Base-by-base conservation (phyloP, 1,140 invertebrate genomes). In the Drosophila nigromelanica region DNA sequence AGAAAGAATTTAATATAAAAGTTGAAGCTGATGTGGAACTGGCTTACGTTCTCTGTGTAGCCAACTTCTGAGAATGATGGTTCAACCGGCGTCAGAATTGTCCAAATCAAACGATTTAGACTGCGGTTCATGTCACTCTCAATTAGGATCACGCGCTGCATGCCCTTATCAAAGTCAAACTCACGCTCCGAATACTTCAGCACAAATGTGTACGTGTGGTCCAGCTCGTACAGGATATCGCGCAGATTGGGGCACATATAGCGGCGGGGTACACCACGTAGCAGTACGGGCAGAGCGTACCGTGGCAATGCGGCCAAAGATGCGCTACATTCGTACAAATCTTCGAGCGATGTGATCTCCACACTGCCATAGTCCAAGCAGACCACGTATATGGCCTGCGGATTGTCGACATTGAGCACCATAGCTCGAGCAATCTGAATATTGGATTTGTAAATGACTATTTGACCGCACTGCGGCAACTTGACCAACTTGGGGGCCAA, bases 361-460 rank as follows among this genome's bases (percentile, higher is more conserved):
- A 91, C 48, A 52, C 75, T 91, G 0, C 90, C 90, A 54, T 56
- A 91, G 42, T 91, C 90, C 0, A 91, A 66, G 45, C 73, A 90
- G 11, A 82, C 73, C 14, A 91, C 61, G 54, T 74, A 81, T 7
- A 91, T 86, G 24, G 47, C 51, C 0, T 73, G 24, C 0, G 54
- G 40, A 61, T 89, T 48, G 3, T 80, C 76, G 6, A 68, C 52
- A 50, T 82, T 76, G 0, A 91, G 58, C 8, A 91, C 76, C 59
- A 91, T 62, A 33, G 89, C 90, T 2, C 90, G 79, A 5, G 62
- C 39, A 14, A 67, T 73, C 47, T 79, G 61, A 4, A 47, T 21
- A 8, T 76, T 21, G 4, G 73, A 69, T 48, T 89, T 73, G 5
- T 75, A 58, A 7, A 91, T 64, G 0, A 91, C 90, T 14, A 90